These are phyloP conservation scores for Lordiphosa clarofinis DNA, from an alignment of 1,140 invertebrate species.

Conservation along the genomic window DNA sequence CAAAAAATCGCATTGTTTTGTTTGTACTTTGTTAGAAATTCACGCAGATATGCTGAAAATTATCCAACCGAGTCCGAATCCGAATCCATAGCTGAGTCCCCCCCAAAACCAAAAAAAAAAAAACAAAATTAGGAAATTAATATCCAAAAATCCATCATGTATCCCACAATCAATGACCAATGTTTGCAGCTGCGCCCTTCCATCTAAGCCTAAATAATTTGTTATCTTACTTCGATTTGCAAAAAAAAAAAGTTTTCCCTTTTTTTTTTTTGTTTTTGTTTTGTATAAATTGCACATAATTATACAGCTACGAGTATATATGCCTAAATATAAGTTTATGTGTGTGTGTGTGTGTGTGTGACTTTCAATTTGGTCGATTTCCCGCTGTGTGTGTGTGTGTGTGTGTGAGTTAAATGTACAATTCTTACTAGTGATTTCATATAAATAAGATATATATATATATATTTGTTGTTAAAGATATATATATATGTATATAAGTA, in stretches of 20 bases:
- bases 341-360: constrained; percentile 2
- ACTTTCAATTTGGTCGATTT: constrained; percentile 42
- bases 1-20: constrained; percentile 12
- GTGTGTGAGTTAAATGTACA: constrained; percentile 41
- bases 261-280: neutral
- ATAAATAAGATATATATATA: constrained; percentile 26
- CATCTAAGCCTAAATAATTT: constrained; percentile 11
- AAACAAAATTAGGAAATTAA: constrained; percentile 20
- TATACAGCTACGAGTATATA: constrained; percentile 31
- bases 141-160: constrained; percentile 2
- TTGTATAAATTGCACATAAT: constrained; percentile 62
- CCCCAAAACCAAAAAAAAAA: constrained; percentile 35
- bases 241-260: constrained; percentile 12
- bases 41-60: constrained; percentile 70
- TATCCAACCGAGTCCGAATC: constrained; percentile 67
- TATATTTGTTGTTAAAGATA: constrained; percentile 7
- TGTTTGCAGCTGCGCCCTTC: constrained; percentile 3
- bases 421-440: constrained; percentile 41
- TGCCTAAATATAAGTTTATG: constrained; percentile 9
- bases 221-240: constrained; percentile 2
- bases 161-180: constrained; percentile 10
- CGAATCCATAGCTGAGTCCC: constrained; percentile 30
- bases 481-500: constrained; percentile 16
- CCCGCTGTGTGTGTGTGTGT: constrained; percentile 19
- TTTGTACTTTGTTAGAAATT: constrained; percentile 76